Base-by-base conservation (phyloP, 2,888 invertebrate genomes). In the Chaitophorus viminalis region DNA sequence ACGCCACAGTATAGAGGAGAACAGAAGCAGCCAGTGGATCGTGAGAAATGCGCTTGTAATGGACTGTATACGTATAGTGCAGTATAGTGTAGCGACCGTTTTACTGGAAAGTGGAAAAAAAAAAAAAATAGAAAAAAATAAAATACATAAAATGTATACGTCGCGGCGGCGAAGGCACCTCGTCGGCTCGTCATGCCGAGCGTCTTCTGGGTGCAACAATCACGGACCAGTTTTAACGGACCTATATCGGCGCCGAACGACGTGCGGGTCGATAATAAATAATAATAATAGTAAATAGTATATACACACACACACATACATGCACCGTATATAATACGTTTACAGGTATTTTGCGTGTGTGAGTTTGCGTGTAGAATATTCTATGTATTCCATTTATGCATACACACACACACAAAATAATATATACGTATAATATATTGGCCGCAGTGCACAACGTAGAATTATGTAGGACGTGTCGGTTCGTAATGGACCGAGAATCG, bases 21-120 rank as follows among this genome's bases (percentile, higher is more conserved):
- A 0, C 65, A 14, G 17, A 6, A n/a, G 14, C n/a, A 11, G 29
- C 17, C 29, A 14, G 46, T 9, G 81, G 84, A 84, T 84, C 84
- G 84, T 84, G 84, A 84, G 84, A 84, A 84, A 84, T 68, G 17
- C 75, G 14, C 84, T 39, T 84, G 46, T 84, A 84, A 84, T 84
- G 84, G 76, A 46, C 76, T 36, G 36, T 65, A 39, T n/a, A n/a
- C n/a, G n/a, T n/a, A n/a, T n/a, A n/a, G n/a, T n/a, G n/a, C n/a
- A n/a, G n/a, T n/a, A n/a, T n/a, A n/a, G 83, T 36, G 83, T 60
- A 75, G 39, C 76, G 76, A 65, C 76, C 36, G 52, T 33, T 65
- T 75, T 76, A 76, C 46, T n/a, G 60, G 84, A 76, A 68, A 76
- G 84, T 84, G 76, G 29, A 84, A 74, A 21, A 36, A 36, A 36